Percentiles rank a stretch among this genome's conserved stretches.
phyloP scores from a whole-genome alignment of 2,797 vertebrate genomes.

The Pantherophis vulpinus region DNA sequence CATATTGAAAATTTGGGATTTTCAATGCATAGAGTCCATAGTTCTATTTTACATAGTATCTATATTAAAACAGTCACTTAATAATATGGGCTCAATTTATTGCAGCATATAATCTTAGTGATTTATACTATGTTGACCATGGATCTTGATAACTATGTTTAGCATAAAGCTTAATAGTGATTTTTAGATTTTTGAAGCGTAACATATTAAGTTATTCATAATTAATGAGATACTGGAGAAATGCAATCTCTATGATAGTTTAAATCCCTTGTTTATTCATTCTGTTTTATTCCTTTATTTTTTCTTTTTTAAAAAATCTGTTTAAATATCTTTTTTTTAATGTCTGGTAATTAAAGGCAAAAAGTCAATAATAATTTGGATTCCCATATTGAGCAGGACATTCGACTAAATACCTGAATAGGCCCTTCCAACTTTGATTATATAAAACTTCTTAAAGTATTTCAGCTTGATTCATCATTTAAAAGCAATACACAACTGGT shows the following conservation, averaged over 20 bases:
- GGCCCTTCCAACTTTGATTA: background rate
- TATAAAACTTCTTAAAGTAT: background rate
- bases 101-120: background rate
- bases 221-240: background rate
- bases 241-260: background rate
- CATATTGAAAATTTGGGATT: background rate
- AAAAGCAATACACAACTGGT: background rate
- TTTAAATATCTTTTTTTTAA: background rate
- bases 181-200: background rate
- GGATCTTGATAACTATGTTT: background rate
- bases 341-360: background rate
- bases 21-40: background rate
- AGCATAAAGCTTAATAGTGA: background rate
- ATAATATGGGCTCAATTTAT: background rate
- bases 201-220: background rate
- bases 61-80: background rate
- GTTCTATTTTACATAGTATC: background rate
- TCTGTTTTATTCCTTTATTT: background rate
- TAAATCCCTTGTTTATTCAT: background rate
- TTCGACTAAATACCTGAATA: background rate
- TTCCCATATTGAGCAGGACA: background rate
- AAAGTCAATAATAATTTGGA: background rate
- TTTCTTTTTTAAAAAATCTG: background rate
- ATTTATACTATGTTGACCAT: background rate
- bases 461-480: conserved; percentile 43